phyloP scores from a whole-genome alignment of 2,888 invertebrate species.

The Syrista parreyssii region DNA sequence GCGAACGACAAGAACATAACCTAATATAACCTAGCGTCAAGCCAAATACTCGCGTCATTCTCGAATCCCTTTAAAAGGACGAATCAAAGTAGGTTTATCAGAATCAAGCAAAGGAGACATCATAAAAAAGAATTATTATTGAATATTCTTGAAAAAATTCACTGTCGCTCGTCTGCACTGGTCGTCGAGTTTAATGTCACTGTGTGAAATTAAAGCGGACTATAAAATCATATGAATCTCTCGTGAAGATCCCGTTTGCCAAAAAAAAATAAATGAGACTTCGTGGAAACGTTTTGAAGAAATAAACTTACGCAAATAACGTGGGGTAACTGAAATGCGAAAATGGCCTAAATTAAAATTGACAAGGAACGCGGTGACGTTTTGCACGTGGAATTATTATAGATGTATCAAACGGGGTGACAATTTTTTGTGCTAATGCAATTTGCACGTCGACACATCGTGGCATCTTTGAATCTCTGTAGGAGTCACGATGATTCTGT shows the following conservation, averaged over 20 bases:
- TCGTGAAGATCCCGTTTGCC: not conserved
- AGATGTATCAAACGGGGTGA: too few species aligned
- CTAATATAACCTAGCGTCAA: not conserved
- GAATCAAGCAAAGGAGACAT: not conserved
- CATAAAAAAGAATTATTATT: not conserved
- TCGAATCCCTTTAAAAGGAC: not conserved
- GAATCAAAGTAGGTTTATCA: not conserved
- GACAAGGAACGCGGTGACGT: not conserved
- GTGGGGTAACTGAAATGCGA: not conserved
- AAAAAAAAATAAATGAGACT: not conserved
- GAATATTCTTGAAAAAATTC: not conserved
- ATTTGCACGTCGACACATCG: not conserved
- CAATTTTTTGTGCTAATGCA: not conserved
- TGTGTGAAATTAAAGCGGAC: not conserved
- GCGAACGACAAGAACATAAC: not conserved
- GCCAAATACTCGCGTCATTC: not conserved
- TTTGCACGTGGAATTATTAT: not conserved
- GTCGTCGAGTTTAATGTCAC: not conserved
- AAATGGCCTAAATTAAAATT: not conserved
- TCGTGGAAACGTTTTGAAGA: not conserved
- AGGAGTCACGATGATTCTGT: not conserved
- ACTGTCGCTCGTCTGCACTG: not conserved
- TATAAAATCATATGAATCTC: not conserved
- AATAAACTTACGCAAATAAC: not conserved
- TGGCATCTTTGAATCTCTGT: not conserved